Evolutionary conservation across 2,888 invertebrate genomes (phyloP).

Genomic region (Trissoscelio sp.): DNA sequence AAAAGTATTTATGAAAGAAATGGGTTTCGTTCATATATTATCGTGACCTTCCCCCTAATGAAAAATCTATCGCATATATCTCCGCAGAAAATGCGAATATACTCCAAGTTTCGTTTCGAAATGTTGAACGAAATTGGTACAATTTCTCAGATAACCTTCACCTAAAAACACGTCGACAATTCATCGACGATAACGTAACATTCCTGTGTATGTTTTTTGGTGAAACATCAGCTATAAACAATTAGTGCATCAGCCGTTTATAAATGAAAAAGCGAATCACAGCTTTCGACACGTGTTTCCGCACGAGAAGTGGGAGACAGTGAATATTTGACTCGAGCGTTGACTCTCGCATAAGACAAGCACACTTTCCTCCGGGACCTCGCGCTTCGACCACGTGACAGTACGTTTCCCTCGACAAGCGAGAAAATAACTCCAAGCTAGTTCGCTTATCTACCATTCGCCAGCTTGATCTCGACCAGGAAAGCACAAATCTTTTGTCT

Average conservation of each 20-base stretch:
- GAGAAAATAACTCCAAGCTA: constrained; percentile 80
- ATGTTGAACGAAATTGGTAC: constrained; percentile 12
- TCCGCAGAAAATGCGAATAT: too few relatives aligned
- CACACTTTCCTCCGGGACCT: constrained; percentile 50
- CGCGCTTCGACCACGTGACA: constrained; percentile 70
- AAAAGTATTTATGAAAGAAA: too few relatives aligned
- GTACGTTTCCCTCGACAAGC: constrained; percentile 68
- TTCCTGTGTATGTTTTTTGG: constrained; percentile 19
- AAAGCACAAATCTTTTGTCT: constrained; percentile 6
- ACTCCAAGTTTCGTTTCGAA: too few relatives aligned
- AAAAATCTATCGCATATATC: too few relatives aligned
- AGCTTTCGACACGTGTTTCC: constrained; percentile 35
- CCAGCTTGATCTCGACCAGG: constrained; percentile 71
- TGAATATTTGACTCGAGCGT: constrained; percentile 22
- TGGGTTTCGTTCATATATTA: too few relatives aligned
- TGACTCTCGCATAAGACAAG: constrained; percentile 15
- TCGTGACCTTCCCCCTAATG: too few relatives aligned
- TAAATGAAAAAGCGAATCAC: constrained; percentile 29
- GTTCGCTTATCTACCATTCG: constrained; percentile 75
- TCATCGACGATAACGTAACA: constrained; percentile 16
- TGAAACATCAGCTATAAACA: constrained; percentile 37
- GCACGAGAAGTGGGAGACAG: not conserved
- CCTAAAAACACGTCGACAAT: constrained; percentile 10
- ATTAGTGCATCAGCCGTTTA: constrained; percentile 36
- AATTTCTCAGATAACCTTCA: constrained; percentile 21